Conservation (phyloP, 2,113 vertebrate species). For the Oreocharis arfaki region DNA sequence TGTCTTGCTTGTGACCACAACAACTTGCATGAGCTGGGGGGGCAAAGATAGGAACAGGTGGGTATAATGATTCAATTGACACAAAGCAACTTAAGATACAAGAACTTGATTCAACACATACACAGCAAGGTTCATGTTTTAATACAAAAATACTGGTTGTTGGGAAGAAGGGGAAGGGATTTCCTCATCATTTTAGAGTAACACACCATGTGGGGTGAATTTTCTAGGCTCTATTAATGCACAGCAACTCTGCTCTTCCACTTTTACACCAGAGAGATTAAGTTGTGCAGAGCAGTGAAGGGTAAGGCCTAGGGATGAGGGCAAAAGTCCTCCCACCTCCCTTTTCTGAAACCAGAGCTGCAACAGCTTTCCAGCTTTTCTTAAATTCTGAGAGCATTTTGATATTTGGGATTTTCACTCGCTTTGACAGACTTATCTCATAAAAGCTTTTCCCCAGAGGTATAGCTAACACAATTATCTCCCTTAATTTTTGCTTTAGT, state of each 20-base stretch:
- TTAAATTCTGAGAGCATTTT: not conserved
- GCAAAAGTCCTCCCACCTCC: not conserved
- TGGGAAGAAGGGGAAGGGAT: not conserved
- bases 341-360: not conserved
- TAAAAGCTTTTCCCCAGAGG: constrained; percentile 1
- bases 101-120: not conserved
- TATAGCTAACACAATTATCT: constrained; percentile 12
- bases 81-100: not conserved
- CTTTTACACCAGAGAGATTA: not conserved
- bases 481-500: constrained; percentile 34
- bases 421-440: not conserved
- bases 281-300: not conserved
- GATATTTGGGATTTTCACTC: not conserved
- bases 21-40: not conserved
- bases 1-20: not conserved
- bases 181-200: not conserved
- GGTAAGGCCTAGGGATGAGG: not conserved
- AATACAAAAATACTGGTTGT: not conserved
- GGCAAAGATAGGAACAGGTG: not conserved
- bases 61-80: not conserved
- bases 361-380: not conserved
- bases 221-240: not conserved
- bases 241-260: not conserved
- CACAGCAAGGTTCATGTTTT: not conserved
- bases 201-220: rapidly evolving